Conservation (phyloP, 2,888 invertebrate species). For the Bhutanitis thaidina region DNA sequence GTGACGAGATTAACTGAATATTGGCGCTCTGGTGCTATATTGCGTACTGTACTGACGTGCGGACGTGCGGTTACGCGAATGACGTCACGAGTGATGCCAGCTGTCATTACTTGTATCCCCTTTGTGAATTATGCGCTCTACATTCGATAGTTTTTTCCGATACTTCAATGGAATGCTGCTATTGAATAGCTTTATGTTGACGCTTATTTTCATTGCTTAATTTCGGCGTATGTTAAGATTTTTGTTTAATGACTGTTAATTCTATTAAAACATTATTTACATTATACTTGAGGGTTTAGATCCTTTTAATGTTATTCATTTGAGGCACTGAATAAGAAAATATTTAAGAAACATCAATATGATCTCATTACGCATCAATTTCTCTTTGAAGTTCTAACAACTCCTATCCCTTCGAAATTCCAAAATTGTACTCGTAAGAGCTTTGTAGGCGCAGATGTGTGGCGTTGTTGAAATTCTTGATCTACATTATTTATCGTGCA, state of each 20-base stretch:
- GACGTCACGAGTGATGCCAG: slow-evolving; percentile 20
- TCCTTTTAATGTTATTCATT: no score
- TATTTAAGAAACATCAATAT: no score
- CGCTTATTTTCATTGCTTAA: no score
- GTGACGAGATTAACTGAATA: slow-evolving; percentile 34
- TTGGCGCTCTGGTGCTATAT: slow-evolving; percentile 20
- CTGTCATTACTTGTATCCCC: slow-evolving; percentile 9
- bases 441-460: background rate
- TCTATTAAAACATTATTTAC: no score
- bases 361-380: no score
- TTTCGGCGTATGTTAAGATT: no score
- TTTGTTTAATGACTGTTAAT: no score
- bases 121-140: slow-evolving; percentile 5
- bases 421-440: background rate
- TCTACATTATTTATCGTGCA: background rate
- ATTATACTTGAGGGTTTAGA: no score
- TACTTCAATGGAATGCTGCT: no score
- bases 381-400: background rate
- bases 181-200: no score
- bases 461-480: slow-evolving; percentile 1
- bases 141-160: background rate
- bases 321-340: no score
- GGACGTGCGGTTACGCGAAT: slow-evolving; percentile 23
- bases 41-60: slow-evolving; percentile 14
- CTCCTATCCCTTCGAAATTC: background rate